These are phyloP conservation scores for Aporrectodea caliginosa DNA, from an alignment of 1,140 invertebrate genomes.

Conservation along the genomic window DNA sequence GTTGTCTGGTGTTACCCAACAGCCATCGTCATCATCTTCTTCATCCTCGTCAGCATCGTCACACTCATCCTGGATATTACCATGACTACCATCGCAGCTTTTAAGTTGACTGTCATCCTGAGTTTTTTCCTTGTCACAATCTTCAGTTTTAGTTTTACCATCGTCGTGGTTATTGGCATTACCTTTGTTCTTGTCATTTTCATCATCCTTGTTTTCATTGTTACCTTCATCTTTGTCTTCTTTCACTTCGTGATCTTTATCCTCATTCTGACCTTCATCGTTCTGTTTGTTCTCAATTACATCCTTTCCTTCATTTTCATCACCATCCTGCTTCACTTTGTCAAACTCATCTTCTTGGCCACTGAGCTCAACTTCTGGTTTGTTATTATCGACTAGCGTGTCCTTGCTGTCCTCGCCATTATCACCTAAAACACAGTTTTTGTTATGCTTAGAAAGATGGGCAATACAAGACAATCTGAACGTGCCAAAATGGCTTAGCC, in stretches of 20 bases:
- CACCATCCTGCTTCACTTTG: background rate
- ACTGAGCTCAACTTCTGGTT: too few relatives aligned
- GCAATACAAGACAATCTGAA: too few relatives aligned
- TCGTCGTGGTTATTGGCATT: conserved; percentile 55
- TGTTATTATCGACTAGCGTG: too few relatives aligned
- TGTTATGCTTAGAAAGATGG: too few relatives aligned
- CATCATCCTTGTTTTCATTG: conserved; percentile 30
- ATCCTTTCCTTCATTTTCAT: too few relatives aligned
- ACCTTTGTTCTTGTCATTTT: conserved; percentile 41
- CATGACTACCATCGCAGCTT: too few relatives aligned
- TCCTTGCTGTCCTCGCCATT: too few relatives aligned
- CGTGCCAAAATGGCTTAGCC: too few relatives aligned
- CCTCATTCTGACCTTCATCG: background rate
- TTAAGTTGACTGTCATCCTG: too few relatives aligned
- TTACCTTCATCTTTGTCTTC: background rate
- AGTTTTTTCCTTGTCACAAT: background rate
- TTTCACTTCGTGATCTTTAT: background rate
- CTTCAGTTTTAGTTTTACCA: conserved; percentile 57
- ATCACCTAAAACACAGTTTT: too few relatives aligned
- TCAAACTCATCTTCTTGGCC: background rate
- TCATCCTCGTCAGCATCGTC: too few relatives aligned
- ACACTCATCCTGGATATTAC: too few relatives aligned
- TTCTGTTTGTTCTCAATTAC: background rate
- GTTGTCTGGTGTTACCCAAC: conserved; percentile 89
- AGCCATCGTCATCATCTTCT: conserved; percentile 63